These are phyloP conservation scores for Acrocephalus arundinaceus DNA, from an alignment of 2,113 vertebrate genomes.

Conservation along the genomic window DNA sequence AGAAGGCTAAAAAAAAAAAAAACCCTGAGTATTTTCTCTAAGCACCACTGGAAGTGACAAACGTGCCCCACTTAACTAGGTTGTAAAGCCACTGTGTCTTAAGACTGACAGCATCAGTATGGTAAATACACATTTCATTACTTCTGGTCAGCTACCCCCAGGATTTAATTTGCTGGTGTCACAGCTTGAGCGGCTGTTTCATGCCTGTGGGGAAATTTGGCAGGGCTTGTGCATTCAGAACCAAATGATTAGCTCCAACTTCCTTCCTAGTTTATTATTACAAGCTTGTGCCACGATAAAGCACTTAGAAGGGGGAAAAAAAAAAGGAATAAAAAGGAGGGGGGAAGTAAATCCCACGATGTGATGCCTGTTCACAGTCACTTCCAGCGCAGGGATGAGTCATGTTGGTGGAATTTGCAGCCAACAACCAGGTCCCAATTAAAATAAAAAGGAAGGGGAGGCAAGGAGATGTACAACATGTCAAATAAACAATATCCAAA, in stretches of 20 bases:
- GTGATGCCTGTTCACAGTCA: neutral
- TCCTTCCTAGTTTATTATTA: conserved; percentile 58
- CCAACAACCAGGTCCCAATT: neutral
- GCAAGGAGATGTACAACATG: neutral
- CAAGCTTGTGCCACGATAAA: conserved; percentile 4
- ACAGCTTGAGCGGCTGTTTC: conserved; percentile 51
- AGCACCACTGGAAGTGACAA: conserved; percentile 15
- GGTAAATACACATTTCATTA: conserved; percentile 72
- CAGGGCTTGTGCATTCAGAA: conserved; percentile 54
- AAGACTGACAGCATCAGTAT: conserved; percentile 66
- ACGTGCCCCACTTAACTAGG: conserved; percentile 42
- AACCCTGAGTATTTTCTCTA: neutral
- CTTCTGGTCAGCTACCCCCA: conserved; percentile 63
- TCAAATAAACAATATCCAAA: neutral
- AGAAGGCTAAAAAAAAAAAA: neutral
- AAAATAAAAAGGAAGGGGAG: neutral
- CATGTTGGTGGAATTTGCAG: conserved; percentile 28
- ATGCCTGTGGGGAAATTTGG: conserved; percentile 65
- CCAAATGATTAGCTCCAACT: conserved; percentile 54
- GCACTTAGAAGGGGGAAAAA: neutral
- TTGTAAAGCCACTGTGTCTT: conserved; percentile 15
- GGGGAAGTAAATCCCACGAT: neutral
- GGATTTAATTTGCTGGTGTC: conserved; percentile 69
- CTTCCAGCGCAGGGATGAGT: neutral
- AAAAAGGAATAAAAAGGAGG: neutral